phyloP scores from a whole-genome alignment of 2,888 invertebrate species.

The Lissonota sp. region DNA sequence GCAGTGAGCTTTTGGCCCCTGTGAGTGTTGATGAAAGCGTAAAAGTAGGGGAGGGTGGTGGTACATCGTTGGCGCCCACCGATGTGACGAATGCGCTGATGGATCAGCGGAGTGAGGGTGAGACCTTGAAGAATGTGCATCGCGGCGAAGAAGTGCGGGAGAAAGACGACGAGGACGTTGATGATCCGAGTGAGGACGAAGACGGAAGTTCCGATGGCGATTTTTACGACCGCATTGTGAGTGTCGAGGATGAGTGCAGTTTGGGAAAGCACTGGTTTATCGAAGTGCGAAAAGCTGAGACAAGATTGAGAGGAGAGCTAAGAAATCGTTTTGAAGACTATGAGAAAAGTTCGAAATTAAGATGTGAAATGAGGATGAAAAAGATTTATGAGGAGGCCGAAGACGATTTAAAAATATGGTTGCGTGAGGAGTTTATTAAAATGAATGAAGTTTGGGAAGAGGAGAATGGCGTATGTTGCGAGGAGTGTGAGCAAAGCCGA shows the following conservation, averaged over 20 bases:
- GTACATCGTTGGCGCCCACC: not conserved
- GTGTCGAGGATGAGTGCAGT: not conserved
- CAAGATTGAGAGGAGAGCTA: slow-evolving; percentile 21
- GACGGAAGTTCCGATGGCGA: slow-evolving; percentile 5
- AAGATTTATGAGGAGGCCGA: slow-evolving; percentile 16
- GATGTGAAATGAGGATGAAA: slow-evolving; percentile 13
- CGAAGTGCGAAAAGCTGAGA: slow-evolving; percentile 30
- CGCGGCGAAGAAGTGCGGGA: not conserved
- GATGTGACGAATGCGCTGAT: not conserved
- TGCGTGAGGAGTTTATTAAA: not conserved
- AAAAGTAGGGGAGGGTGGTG: not conserved
- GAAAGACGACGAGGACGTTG: not conserved
- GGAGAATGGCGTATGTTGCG: not conserved
- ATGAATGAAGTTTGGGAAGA: slow-evolving; percentile 6
- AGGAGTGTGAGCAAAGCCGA: slow-evolving; percentile 6
- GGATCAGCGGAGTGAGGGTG: not conserved
- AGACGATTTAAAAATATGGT: slow-evolving; percentile 2
- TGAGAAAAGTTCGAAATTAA: slow-evolving; percentile 1
- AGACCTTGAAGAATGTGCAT: not conserved
- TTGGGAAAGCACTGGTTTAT: slow-evolving; percentile 10
- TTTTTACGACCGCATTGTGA: not conserved
- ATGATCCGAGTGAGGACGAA: slow-evolving; percentile 5
- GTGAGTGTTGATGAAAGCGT: not conserved
- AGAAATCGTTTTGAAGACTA: slow-evolving; percentile 4
- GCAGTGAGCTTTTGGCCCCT: not conserved